Evolutionary conservation across 2,888 invertebrate genomes (phyloP).

Genomic region (Heteromyza rotundicornis): DNA sequence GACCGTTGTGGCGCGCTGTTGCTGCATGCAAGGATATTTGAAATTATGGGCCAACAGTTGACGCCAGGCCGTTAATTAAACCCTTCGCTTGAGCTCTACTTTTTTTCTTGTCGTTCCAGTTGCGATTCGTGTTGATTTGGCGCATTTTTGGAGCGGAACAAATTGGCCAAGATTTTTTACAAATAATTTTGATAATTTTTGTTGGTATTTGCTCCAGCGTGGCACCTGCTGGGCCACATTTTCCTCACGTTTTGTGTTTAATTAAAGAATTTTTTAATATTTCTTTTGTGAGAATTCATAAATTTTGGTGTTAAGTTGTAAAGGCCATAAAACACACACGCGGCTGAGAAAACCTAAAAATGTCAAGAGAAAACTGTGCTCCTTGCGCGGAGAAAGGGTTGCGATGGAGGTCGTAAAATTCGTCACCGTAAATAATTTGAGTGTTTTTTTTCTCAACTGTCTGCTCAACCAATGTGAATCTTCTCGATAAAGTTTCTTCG

Average conservation of each 20-base stretch:
- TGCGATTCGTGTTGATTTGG: conserved; percentile 6
- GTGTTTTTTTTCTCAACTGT: no score
- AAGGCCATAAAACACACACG: conserved; percentile 8
- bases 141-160: not conserved
- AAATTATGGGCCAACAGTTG: conserved; percentile 7
- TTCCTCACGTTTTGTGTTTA: not conserved
- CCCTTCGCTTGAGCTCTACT: conserved; percentile 1
- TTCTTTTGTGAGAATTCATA: conserved; percentile 7
- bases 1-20: not conserved
- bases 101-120: not conserved
- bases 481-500: no score
- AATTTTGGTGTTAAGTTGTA: conserved; percentile 17
- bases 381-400: no score
- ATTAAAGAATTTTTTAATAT: conserved; percentile 5
- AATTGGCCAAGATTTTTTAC: not conserved
- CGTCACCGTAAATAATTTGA: no score
- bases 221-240: conserved; percentile 16
- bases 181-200: no score
- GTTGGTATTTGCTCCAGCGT: not conserved
- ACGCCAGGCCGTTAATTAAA: conserved; percentile 10
- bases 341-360: no score
- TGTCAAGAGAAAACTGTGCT: no score
- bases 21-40: not conserved
- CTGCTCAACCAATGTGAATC: no score
- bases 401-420: no score